A percentile compares a stretch with the other conserved stretches of the same genome.
phyloP scores from a whole-genome alignment of 1,140 invertebrate species.

The Ylistrum balloti region DNA sequence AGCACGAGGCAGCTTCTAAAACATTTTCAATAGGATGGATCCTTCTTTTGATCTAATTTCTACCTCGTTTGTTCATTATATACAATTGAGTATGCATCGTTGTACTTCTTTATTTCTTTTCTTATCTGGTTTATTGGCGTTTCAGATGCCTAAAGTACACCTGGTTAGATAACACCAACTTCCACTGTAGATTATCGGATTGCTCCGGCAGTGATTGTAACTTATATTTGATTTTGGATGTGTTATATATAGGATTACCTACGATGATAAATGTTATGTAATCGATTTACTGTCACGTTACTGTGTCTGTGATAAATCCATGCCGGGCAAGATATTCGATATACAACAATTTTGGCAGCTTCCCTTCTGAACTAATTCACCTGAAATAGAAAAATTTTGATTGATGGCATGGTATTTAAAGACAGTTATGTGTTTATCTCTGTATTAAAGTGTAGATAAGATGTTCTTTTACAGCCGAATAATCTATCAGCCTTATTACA shows the following conservation, averaged over 20 bases:
- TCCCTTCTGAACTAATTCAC: neutral
- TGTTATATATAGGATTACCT: neutral
- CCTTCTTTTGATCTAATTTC: neutral
- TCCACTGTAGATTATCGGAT: neutral
- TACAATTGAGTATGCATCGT: neutral
- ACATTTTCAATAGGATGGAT: neutral
- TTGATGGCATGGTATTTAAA: conserved; percentile 13
- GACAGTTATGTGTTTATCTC: neutral
- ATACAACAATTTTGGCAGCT: neutral
- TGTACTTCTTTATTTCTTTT: neutral
- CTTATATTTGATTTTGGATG: neutral
- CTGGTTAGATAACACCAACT: neutral
- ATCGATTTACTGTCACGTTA: neutral
- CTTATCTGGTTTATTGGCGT: neutral
- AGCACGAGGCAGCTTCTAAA: no score
- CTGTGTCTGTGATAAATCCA: neutral
- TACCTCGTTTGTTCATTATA: neutral
- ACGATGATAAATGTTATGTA: neutral
- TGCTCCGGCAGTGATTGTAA: neutral
- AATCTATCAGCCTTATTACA: neutral
- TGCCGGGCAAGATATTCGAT: neutral
- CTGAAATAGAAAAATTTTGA: neutral
- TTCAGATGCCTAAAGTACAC: neutral
- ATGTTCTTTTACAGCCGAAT: neutral
- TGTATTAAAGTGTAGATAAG: neutral